A percentile compares a stretch with the other conserved stretches of the same genome.
phyloP scores from a whole-genome alignment of 2,113 vertebrate genomes.

The Vulpes lagopus region DNA sequence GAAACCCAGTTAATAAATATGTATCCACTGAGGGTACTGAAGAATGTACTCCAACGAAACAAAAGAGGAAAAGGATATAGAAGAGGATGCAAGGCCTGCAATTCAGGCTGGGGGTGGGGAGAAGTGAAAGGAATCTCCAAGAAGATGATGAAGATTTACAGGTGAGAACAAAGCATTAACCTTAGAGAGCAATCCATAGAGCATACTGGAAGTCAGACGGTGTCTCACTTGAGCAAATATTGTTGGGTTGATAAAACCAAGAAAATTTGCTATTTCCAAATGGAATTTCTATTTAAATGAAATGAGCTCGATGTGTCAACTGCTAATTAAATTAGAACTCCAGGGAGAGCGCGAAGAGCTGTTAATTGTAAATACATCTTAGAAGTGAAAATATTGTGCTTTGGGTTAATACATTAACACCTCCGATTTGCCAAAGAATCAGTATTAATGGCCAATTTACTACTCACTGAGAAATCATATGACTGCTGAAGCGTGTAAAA shows the following conservation, averaged over 20 bases:
- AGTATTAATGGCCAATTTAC: background rate
- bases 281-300: background rate
- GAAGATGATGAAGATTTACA: background rate
- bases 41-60: background rate
- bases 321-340: background rate
- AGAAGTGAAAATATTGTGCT: conserved; percentile 17
- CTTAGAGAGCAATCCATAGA: background rate
- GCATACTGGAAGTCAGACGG: background rate
- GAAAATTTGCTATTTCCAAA: conserved; percentile 20
- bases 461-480: background rate
- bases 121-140: background rate
- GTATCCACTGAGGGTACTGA: background rate
- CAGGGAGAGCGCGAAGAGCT: background rate
- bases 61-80: background rate
- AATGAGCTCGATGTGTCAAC: background rate
- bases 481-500: background rate
- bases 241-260: background rate
- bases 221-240: background rate
- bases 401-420: background rate
- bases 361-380: background rate
- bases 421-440: conserved; percentile 5
- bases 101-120: background rate
- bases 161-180: background rate
- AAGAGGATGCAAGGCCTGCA: background rate
- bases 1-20: background rate